Percentiles rank a stretch among this genome's conserved stretches.
phyloP scores from a whole-genome alignment of 2,797 vertebrate genomes.

The Gymnoscopelus braueri region DNA sequence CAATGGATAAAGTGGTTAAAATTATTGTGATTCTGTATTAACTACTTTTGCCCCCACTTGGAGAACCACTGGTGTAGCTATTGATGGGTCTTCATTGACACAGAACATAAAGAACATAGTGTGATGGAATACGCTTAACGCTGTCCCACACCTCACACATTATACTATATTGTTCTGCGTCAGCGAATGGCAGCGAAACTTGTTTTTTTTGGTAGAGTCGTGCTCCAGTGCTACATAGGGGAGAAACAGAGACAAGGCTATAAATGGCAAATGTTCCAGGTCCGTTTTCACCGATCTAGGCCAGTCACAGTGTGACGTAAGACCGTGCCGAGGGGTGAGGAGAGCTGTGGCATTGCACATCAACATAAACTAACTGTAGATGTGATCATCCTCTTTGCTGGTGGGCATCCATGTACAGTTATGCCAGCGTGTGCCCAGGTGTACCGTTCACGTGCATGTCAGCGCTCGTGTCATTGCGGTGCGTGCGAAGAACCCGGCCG shows the following conservation, averaged over 20 bases:
- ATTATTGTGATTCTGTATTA: too few relatives aligned
- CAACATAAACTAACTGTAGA: slow-evolving; percentile 14
- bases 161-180: slow-evolving; percentile 19
- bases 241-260: slow-evolving; percentile 62
- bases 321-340: slow-evolving; percentile 23
- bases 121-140: slow-evolving; percentile 1
- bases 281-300: slow-evolving; percentile 76
- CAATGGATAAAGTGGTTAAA: too few relatives aligned
- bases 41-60: too few relatives aligned
- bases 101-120: background rate
- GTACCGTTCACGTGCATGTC: background rate
- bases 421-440: slow-evolving; percentile 1
- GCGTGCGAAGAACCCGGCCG: too few relatives aligned
- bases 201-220: slow-evolving; percentile 47
- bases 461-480: too few relatives aligned
- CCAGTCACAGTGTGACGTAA: slow-evolving; percentile 58
- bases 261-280: slow-evolving; percentile 70
- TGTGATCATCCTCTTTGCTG: too few relatives aligned
- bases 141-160: background rate
- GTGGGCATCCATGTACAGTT: too few relatives aligned
- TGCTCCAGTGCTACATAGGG: slow-evolving; percentile 51
- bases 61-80: too few relatives aligned
- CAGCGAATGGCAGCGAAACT: slow-evolving; percentile 30
- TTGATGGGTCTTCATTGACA: too few relatives aligned
- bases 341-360: slow-evolving; percentile 40